These are phyloP conservation scores for Gibbula magus DNA, from an alignment of 2,888 invertebrate species.

Conservation along the genomic window DNA sequence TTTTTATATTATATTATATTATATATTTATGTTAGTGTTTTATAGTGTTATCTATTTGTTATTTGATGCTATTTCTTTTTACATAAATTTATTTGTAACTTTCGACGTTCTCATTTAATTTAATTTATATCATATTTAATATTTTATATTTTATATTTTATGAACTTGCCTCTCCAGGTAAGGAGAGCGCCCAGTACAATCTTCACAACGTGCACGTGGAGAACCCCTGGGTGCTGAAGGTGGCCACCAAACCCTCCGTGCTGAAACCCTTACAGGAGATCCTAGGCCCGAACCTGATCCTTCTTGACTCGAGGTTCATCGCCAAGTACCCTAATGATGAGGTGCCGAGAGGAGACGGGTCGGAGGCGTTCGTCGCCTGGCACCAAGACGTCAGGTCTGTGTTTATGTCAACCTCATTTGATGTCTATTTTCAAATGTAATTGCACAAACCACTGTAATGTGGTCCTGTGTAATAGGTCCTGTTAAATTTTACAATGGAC, in stretches of 20 bases:
- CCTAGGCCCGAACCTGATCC: slow-evolving; percentile 51
- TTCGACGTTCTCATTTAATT: too few relatives aligned
- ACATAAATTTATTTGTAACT: neutral
- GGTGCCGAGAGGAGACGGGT: slow-evolving; percentile 30
- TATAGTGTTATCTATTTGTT: neutral
- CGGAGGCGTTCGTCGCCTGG: slow-evolving; percentile 56
- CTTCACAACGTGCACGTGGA: slow-evolving; percentile 55
- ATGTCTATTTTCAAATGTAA: too few relatives aligned
- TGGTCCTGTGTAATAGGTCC: too few relatives aligned
- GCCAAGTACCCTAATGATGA: slow-evolving; percentile 52
- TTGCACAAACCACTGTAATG: too few relatives aligned
- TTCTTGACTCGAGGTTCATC: slow-evolving; percentile 60
- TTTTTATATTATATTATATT: too few relatives aligned
- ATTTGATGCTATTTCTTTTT: neutral
- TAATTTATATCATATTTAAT: too few relatives aligned
- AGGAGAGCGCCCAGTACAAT: slow-evolving; percentile 51
- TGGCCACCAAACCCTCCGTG: slow-evolving; percentile 48
- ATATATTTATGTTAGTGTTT: neutral
- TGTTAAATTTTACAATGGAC: too few relatives aligned
- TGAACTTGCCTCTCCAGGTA: slow-evolving; percentile 44
- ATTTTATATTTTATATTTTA: neutral
- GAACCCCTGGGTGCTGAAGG: slow-evolving; percentile 50
- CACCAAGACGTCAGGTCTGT: slow-evolving; percentile 58
- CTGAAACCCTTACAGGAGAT: slow-evolving; percentile 48
- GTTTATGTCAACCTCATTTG: too few relatives aligned